Evolutionary conservation across 2,888 invertebrate genomes (phyloP), one percentile per base, ranked within the genome.

Genomic region (Aquatica leii): DNA sequence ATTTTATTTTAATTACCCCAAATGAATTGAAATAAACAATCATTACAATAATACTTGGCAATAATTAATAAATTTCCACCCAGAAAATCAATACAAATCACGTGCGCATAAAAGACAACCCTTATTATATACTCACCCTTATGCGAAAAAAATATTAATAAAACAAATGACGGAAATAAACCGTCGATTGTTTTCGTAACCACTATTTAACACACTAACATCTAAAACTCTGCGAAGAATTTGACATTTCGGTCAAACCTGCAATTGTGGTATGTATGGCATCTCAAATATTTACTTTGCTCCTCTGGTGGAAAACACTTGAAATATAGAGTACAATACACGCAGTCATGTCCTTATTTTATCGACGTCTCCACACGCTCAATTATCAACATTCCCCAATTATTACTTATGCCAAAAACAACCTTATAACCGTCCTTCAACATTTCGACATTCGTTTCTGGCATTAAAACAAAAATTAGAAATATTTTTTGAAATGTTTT

Each of bases 201-300:
- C 75, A 76, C 74, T 69, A 71, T 75, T 75, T 74, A 73, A 77
- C 74, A 74, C 77, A 77, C 77, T 77, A 80, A 80, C 77, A 79
- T 78, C 77, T 71, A 77, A 80, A 81, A 80, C 79, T 79, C 79
- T 78, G 78, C 78, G 78, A 82, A 81, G 80, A 85, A 86, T 87
- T 88, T 87, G 87, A 88, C 87, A 87, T 88, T 87, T 87, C 86
- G 86, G 87, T 87, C 87, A 86, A 86, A 87, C 87, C 87, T 86
- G 86, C 85, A 83, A 84, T 84, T 82, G 82, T 77, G 87, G 88
- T 85, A 87, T 87, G 84, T 81, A 76, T 75, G 86, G 87, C 86
- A 88, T 88, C 86, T 84, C 84, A 87, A 87, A 86, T 87, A 87
- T 87, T 85, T 85, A 85, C 85, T 85, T 84, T 84, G 84, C 85